Conservation (phyloP, 2,113 vertebrate species). For the human region GRCh38 chr3:14605001-14605500, state of each 20-base stretch:
- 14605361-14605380: not conserved
- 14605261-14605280: not conserved
- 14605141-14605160: not conserved
- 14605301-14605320: not conserved
- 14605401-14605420: not conserved
- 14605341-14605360: not conserved
- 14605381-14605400: not conserved
- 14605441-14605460: not conserved
- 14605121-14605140: not conserved
- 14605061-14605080: not conserved
- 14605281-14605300: not conserved
- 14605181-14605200: not conserved
- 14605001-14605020: not conserved
- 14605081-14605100: not conserved
- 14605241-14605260: not conserved
- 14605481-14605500: not conserved
- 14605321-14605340: not conserved
- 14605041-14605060: not conserved
- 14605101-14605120: conserved; percentile 30
- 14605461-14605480: not conserved
- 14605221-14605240: not conserved
- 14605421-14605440: not conserved
- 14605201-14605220: conserved; percentile 18
- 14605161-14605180: not conserved
- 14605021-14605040: not conserved